These are phyloP conservation scores for Amblyjoppa fuscipennis DNA, from an alignment of 2,888 invertebrate genomes.

Conservation along the genomic window DNA sequence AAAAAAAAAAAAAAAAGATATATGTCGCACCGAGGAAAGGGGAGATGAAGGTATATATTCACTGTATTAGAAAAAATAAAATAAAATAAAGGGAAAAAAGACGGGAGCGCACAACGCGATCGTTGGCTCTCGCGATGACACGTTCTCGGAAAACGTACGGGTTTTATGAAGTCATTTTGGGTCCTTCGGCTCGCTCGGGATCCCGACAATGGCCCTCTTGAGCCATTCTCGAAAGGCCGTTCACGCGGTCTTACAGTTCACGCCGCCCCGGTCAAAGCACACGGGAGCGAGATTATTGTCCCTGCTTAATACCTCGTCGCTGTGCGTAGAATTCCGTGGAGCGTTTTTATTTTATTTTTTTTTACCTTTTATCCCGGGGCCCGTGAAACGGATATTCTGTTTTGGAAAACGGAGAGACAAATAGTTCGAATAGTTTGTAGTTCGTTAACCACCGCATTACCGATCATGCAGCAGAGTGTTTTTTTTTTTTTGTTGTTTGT, in stretches of 20 bases:
- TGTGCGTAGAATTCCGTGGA: neutral
- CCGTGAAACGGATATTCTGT: too few species aligned
- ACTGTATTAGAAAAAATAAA: conserved; percentile 54
- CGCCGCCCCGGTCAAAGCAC: conserved; percentile 64
- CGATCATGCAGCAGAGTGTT: neutral
- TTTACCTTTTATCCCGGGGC: neutral
- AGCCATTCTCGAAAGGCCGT: conserved; percentile 34
- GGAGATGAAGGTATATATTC: conserved; percentile 37
- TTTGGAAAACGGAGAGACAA: neutral
- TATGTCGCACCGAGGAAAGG: neutral
- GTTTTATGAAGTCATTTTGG: conserved; percentile 76
- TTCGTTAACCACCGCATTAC: neutral
- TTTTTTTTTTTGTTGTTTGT: neutral
- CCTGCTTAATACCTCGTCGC: neutral
- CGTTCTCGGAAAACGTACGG: conserved; percentile 67
- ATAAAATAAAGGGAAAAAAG: neutral
- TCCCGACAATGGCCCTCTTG: conserved; percentile 45
- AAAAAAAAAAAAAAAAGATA: conserved; percentile 24
- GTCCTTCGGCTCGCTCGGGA: conserved; percentile 21
- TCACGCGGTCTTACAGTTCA: conserved; percentile 57
- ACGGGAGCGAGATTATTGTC: conserved; percentile 30
- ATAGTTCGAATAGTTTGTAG: neutral
- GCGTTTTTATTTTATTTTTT: neutral
- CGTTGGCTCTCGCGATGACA: conserved; percentile 62
- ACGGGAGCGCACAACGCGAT: conserved; percentile 19